Base-by-base conservation (phyloP, 2,113 vertebrate species). In the Engraulis encrasicolus region DNA sequence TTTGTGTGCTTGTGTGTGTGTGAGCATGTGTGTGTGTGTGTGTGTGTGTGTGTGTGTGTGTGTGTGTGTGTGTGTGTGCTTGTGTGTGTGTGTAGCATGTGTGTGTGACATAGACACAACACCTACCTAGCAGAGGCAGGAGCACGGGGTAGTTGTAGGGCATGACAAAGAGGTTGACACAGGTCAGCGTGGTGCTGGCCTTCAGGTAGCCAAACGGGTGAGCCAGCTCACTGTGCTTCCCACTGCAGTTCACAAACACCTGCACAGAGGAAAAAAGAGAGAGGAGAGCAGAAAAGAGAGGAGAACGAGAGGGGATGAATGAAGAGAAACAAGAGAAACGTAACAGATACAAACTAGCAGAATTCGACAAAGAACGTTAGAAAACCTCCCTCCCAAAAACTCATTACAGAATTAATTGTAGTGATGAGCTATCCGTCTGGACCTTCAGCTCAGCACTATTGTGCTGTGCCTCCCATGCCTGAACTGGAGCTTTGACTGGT, bases 91-190 rank as follows among this genome's bases (percentile, higher is more conserved):
- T 1, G 61, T 1, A n/a, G 61, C 23, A 9, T 5, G 40, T 45
- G 40, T 45, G 40, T 45, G 40, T 45, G 40, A 45, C 40, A 5
- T 3, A 9, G 40, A 45, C 40, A 45, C 40, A 34, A 74, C 66
- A 82, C 93, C 95, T 93, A 99, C 98, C 98, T 90, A 99, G 94
- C 37, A 99, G 95, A 15, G 98, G 98, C 89, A 99, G 96, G 0
- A 99, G 96, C 38, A 98, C 97, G 6, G 98, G 98, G 90, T 97
- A 99, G 92, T 99, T 98, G 89, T 99, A 99, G 94, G 98, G 98
- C 98, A 99, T 99, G 90, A 99, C 98, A 88, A 99, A 99, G 88
- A 99, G 93, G 92, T 99, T 99, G 91, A 99, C 98, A 89, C 98
- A 99, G 92, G 96, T 99, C 79, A 99, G 94, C 1, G 98, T 96